phyloP scores from a whole-genome alignment of 2,113 vertebrate genomes.

The Fregetta grallaria region DNA sequence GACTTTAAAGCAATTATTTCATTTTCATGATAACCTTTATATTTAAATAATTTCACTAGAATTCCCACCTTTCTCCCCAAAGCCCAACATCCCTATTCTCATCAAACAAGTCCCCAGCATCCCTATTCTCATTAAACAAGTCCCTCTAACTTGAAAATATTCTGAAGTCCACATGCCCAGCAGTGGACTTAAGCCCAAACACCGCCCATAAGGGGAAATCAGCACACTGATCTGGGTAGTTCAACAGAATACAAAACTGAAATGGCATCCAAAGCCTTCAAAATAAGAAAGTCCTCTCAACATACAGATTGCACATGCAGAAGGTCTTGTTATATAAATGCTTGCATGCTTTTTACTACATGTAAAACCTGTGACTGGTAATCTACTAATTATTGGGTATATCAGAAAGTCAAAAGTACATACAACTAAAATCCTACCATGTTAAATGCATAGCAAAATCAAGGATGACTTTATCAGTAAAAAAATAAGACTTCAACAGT shows the following conservation, averaged over 20 bases:
- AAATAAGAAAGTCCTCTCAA: neutral
- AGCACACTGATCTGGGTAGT: neutral
- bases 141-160: neutral
- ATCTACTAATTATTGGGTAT: neutral
- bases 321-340: neutral
- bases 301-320: neutral
- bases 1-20: neutral
- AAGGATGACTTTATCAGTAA: neutral
- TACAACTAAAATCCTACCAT: neutral
- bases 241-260: neutral
- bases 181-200: neutral
- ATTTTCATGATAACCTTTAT: neutral
- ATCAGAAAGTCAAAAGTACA: neutral
- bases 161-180: accelerated
- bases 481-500: neutral
- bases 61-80: neutral
- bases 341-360: neutral
- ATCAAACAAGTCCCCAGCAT: neutral
- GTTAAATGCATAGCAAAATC: neutral
- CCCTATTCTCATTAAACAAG: neutral
- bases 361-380: neutral
- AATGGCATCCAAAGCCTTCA: neutral
- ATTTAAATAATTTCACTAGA: neutral
- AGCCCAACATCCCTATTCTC: neutral
- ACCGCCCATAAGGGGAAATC: neutral